Base-by-base conservation (phyloP, 2,888 invertebrate species). In the Orchestes rusci region DNA sequence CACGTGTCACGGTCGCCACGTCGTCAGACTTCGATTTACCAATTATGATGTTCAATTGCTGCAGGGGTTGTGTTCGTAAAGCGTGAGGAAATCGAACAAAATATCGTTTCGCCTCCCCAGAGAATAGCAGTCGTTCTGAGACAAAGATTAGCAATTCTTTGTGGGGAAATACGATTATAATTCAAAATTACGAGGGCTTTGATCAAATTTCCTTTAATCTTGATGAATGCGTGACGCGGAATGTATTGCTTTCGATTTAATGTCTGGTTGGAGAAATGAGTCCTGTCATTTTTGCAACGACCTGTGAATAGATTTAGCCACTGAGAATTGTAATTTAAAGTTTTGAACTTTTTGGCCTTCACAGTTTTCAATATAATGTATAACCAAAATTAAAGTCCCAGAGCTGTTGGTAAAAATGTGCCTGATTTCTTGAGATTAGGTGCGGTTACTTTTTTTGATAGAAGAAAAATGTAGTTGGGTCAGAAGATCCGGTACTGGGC, bases 21-120 rank as follows among this genome's bases (percentile, higher is more conserved):
- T 56, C 56, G 58, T 59, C 59, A 10, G 33, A 54, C 55, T 57
- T 56, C 56, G 59, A 59, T 60, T 63, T 62, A 62, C 62, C 61
- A 60, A 62, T 63, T 64, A 64, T 60, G 61, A 59, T 58, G 62
- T 63, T 62, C 62, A 63, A 63, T 64, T 64, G 62, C 60, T 59
- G 58, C 38, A 51, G 48, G 45, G 50, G 51, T n/a, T n/a, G n/a
- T n/a, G 51, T 47, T 52, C 51, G 51, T 53, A 53, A 43, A 39
- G 53, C 52, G 52, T 51, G 52, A 53, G 50, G 53, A 52, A 53
- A 53, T 53, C 48, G 56, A 56, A 57, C 53, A 56, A 56, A 57
- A 56, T 58, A 56, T 56, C 54, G 54, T 54, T 45, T 20, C 36
- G 32, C 33, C 32, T 45, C 49, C 49, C 49, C 39, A 34, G 49